These are phyloP conservation scores for Sabatieria punctata DNA, from an alignment of 2,888 invertebrate genomes.

Conservation along the genomic window DNA sequence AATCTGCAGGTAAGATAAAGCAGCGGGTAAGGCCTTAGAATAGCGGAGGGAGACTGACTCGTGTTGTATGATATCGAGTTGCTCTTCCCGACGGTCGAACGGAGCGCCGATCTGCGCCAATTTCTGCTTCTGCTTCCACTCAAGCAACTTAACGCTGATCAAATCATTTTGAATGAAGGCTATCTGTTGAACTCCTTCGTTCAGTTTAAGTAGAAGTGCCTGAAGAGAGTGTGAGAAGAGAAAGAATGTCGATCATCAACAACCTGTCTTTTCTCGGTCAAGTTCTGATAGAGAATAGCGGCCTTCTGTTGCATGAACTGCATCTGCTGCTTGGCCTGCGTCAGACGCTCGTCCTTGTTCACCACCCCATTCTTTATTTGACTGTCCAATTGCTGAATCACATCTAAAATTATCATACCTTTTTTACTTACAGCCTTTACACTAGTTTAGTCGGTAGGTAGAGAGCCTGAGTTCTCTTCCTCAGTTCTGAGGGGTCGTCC, in stretches of 20 bases:
- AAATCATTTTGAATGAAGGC: slow-evolving; percentile 19
- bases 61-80: slow-evolving; percentile 26
- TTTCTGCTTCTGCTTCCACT: slow-evolving; percentile 30
- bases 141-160: slow-evolving; percentile 21
- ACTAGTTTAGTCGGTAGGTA: no score
- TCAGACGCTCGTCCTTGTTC: neutral
- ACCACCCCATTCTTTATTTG: neutral
- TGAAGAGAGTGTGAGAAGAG: neutral
- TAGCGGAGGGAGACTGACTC: slow-evolving; percentile 22
- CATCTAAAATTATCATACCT: neutral
- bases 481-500: no score
- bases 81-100: slow-evolving; percentile 23
- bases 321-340: neutral
- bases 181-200: slow-evolving; percentile 6
- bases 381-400: neutral
- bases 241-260: neutral
- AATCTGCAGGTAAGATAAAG: no score
- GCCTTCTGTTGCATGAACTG: slow-evolving; percentile 3
- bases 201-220: neutral
- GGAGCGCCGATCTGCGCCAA: slow-evolving; percentile 27
- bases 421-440: no score
- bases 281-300: slow-evolving; percentile 2
- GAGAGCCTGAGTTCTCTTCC: no score
- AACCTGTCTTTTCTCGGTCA: slow-evolving; percentile 5
- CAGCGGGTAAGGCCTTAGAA: no score